Conservation (phyloP, 1,140 invertebrate species). For the Cecropterus lyciades region DNA sequence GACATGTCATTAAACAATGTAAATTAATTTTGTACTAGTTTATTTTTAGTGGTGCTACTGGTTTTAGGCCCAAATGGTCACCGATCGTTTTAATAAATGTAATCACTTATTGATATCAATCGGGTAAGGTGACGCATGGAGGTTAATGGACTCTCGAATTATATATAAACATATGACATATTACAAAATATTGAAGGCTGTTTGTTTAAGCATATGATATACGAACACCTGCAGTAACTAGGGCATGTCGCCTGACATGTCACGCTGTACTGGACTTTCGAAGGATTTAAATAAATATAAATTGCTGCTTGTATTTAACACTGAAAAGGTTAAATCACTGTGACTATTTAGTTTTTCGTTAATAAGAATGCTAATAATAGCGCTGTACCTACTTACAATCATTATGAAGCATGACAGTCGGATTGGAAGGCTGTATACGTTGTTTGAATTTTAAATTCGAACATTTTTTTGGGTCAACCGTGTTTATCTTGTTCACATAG, state of each 20-base stretch:
- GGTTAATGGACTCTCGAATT: not conserved
- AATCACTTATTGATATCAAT: not conserved
- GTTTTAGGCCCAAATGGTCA: too few relatives aligned
- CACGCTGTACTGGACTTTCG: slow-evolving; percentile 11
- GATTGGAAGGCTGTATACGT: not conserved
- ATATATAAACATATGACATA: not conserved
- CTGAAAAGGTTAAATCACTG: slow-evolving; percentile 20
- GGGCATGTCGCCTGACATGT: slow-evolving; percentile 24
- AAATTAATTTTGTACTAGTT: too few relatives aligned
- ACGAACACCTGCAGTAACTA: slow-evolving; percentile 20
- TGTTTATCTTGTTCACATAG: too few relatives aligned
- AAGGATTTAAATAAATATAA: slow-evolving; percentile 20
- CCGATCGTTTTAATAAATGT: too few relatives aligned
- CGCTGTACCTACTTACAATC: not conserved
- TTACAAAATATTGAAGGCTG: not conserved
- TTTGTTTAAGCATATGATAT: slow-evolving; percentile 4
- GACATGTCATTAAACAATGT: too few relatives aligned
- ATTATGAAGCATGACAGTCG: not conserved
- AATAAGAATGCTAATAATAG: not conserved
- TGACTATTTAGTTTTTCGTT: slow-evolving; percentile 17
- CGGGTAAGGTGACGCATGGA: not conserved
- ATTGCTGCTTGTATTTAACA: slow-evolving; percentile 9
- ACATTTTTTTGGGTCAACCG: too few relatives aligned
- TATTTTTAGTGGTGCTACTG: too few relatives aligned
- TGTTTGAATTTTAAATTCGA: not conserved